Evolutionary conservation across 2,113 vertebrate species (phyloP).

Genomic region (Genyomyrus donnyi): DNA sequence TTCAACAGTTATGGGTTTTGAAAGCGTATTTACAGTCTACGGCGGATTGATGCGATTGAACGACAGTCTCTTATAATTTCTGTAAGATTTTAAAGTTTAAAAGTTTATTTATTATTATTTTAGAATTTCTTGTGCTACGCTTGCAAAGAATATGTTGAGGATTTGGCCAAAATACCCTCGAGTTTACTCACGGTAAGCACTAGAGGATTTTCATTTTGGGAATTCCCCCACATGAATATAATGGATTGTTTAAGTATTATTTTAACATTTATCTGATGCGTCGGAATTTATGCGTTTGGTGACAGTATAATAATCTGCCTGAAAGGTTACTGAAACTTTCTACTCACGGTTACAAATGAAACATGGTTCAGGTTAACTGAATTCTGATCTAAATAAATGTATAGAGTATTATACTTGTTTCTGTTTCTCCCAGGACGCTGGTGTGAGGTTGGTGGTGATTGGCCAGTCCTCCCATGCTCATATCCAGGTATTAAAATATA

Average conservation of each 20-base stretch:
- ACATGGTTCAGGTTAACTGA: background rate
- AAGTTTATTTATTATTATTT: conserved; percentile 27
- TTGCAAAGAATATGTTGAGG: conserved; percentile 90
- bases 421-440: conserved; percentile 63
- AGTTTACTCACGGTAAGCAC: conserved; percentile 66
- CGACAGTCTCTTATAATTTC: background rate
- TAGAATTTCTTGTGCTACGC: conserved; percentile 90
- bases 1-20: background rate
- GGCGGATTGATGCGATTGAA: background rate
- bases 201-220: background rate
- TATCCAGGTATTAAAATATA: conserved; percentile 69
- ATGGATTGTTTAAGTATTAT: background rate
- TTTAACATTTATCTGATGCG: background rate
- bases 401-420: background rate
- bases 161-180: conserved; percentile 78
- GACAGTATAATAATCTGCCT: background rate
- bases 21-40: background rate
- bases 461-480: conserved; percentile 80
- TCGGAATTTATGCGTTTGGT: background rate
- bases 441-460: conserved; percentile 78
- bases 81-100: background rate
- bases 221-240: background rate
- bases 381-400: background rate
- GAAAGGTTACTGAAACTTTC: background rate
- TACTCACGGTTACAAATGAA: background rate